These are phyloP conservation scores for Diaphora mendica DNA, from an alignment of 2,888 invertebrate species.

Conservation along the genomic window DNA sequence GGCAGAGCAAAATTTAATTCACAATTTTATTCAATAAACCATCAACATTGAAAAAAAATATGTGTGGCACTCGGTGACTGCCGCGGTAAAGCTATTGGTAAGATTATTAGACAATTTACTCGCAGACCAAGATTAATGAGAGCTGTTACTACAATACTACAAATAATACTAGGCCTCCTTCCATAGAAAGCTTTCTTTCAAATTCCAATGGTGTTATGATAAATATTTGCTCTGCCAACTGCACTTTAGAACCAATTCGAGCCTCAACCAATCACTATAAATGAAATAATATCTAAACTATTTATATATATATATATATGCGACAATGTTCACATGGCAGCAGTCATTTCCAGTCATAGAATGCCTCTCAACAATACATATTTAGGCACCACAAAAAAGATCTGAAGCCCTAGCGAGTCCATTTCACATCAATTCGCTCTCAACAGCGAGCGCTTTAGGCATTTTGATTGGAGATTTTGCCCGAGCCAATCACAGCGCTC, in stretches of 20 bases:
- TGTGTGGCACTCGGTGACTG: too few relatives aligned
- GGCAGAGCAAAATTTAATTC: slow-evolving; percentile 6
- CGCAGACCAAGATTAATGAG: neutral
- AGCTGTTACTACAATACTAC: neutral
- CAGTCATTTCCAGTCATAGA: slow-evolving; percentile 36
- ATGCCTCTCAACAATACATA: slow-evolving; percentile 22
- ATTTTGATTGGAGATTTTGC: too few relatives aligned
- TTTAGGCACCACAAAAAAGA: neutral
- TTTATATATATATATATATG: too few relatives aligned
- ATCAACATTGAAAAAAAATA: neutral
- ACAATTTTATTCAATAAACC: neutral
- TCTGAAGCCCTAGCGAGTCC: neutral
- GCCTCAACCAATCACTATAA: slow-evolving; percentile 25
- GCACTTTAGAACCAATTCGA: slow-evolving; percentile 23
- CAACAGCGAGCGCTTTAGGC: too few relatives aligned
- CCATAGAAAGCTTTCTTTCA: neutral
- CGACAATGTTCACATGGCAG: slow-evolving; percentile 45
- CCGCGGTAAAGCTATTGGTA: too few relatives aligned
- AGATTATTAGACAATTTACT: too few relatives aligned
- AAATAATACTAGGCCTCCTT: neutral
- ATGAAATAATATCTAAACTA: slow-evolving; percentile 39
- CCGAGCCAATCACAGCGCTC: too few relatives aligned
- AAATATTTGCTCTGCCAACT: slow-evolving; percentile 23
- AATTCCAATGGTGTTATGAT: neutral
- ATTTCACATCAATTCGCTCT: too few relatives aligned